A percentile compares a stretch with the other conserved stretches of the same genome.
phyloP scores from a whole-genome alignment of 2,113 vertebrate genomes.

The Varanus komodoensis region DNA sequence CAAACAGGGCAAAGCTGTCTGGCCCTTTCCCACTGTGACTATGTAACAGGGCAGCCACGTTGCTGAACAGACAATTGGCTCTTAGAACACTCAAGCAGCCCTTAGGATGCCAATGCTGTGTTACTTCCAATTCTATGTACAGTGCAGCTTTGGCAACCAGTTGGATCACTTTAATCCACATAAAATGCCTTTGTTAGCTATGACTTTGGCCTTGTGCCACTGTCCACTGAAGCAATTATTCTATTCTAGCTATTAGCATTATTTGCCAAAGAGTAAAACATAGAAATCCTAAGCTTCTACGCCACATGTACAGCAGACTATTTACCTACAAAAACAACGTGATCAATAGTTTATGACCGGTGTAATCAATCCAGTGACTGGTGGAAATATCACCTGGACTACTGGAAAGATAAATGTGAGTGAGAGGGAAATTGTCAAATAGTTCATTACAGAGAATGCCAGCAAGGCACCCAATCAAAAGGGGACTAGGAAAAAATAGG shows the following conservation, averaged over 20 bases:
- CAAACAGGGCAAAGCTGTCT: neutral
- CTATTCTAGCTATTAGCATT: constrained; percentile 1
- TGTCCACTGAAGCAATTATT: neutral
- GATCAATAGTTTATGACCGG: constrained; percentile 45
- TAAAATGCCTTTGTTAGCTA: neutral
- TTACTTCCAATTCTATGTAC: neutral
- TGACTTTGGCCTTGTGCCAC: neutral
- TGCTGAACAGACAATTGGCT: neutral
- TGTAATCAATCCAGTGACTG: constrained; percentile 37
- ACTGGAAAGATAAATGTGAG: constrained; percentile 10
- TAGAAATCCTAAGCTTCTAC: constrained; percentile 48
- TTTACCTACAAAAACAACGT: constrained; percentile 11
- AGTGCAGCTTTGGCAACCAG: neutral
- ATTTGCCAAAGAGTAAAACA: constrained; percentile 33
- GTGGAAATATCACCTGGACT: constrained; percentile 31
- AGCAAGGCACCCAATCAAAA: neutral
- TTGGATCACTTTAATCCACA: neutral
- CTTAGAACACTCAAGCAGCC: neutral
- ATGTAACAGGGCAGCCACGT: neutral
- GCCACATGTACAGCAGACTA: neutral
- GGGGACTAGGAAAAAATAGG: neutral
- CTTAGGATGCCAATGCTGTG: neutral
- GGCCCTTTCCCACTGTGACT: neutral
- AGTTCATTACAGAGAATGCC: constrained; percentile 13
- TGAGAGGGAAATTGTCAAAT: neutral